A percentile compares a stretch with the other conserved stretches of the same genome.
These are phyloP conservation scores for Eptesicus fuscus DNA, from an alignment of 2,113 vertebrate species.

Conservation along the genomic window DNA sequence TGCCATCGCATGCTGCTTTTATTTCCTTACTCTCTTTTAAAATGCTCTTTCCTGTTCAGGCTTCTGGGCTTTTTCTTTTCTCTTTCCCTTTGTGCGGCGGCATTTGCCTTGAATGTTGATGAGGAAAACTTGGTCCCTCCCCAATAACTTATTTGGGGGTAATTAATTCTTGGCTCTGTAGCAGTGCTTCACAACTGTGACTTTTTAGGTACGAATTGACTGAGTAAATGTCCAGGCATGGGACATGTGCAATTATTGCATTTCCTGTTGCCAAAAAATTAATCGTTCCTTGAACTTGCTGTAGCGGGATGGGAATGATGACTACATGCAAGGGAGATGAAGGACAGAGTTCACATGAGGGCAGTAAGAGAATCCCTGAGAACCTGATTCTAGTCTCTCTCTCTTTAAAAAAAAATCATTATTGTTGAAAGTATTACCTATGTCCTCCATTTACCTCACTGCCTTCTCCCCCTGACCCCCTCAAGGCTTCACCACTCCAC, in stretches of 20 bases:
- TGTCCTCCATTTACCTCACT: too few species aligned
- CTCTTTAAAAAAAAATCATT: too few species aligned
- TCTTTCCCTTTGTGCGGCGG: background rate
- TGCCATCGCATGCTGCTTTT: conserved; percentile 3
- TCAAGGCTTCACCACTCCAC: too few species aligned
- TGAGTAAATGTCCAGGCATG: conserved; percentile 76
- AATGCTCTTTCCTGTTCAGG: conserved; percentile 56
- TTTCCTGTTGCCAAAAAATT: conserved; percentile 78
- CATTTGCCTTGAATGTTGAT: conserved; percentile 68
- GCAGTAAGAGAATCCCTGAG: background rate
- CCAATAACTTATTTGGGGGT: conserved; percentile 81
- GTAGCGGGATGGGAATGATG: conserved; percentile 32
- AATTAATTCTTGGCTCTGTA: conserved; percentile 82
- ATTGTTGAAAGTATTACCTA: too few species aligned
- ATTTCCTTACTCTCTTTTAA: conserved; percentile 25
- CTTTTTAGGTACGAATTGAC: conserved; percentile 74
- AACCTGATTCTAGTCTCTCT: background rate
- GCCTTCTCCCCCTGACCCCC: too few species aligned
- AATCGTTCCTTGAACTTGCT: conserved; percentile 66
- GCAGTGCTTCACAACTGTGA: conserved; percentile 75
- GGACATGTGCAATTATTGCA: conserved; percentile 70
- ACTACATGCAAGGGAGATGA: conserved; percentile 44
- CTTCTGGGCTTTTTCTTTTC: conserved; percentile 52
- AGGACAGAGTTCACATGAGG: conserved; percentile 32
- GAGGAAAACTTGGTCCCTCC: conserved; percentile 78